Conservation (phyloP, 2,113 vertebrate species). For the Vireo altiloquus region DNA sequence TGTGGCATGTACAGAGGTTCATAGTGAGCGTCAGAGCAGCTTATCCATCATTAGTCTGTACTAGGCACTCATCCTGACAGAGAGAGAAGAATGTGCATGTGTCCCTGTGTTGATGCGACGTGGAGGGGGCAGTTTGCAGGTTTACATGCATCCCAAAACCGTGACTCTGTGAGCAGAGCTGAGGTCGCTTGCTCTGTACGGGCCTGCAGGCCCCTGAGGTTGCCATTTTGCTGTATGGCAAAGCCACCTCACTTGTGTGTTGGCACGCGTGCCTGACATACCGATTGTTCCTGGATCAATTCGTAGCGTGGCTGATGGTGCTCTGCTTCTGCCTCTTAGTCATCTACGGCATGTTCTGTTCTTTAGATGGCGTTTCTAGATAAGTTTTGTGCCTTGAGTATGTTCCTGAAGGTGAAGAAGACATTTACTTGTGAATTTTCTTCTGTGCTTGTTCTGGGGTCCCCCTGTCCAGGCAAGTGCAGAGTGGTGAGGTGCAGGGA, state of each 20-base stretch:
- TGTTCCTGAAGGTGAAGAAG: slow-evolving; percentile 39
- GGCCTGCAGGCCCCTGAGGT: not conserved
- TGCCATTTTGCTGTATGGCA: not conserved
- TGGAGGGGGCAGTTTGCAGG: not conserved
- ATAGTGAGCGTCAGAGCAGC: not conserved
- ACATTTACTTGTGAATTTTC: slow-evolving; percentile 65
- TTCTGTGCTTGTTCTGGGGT: slow-evolving; percentile 31
- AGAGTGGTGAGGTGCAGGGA: not conserved
- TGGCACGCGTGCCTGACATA: not conserved
- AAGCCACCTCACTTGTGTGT: not conserved
- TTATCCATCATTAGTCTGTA: not conserved
- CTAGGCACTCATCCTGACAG: not conserved
- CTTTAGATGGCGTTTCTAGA: not conserved
- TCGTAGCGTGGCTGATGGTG: not conserved
- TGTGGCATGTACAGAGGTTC: not conserved
- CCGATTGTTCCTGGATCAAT: not conserved
- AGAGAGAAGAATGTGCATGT: not conserved
- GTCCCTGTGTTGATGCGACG: not conserved
- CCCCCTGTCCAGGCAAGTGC: slow-evolving; percentile 16
- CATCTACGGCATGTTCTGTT: not conserved
- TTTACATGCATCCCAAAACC: not conserved
- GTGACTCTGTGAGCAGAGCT: not conserved
- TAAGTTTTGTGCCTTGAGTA: not conserved
- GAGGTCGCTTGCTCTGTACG: not conserved
- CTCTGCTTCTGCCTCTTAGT: not conserved